Conservation (phyloP, 2,797 vertebrate species). For the Trichosurus vulpecula region DNA sequence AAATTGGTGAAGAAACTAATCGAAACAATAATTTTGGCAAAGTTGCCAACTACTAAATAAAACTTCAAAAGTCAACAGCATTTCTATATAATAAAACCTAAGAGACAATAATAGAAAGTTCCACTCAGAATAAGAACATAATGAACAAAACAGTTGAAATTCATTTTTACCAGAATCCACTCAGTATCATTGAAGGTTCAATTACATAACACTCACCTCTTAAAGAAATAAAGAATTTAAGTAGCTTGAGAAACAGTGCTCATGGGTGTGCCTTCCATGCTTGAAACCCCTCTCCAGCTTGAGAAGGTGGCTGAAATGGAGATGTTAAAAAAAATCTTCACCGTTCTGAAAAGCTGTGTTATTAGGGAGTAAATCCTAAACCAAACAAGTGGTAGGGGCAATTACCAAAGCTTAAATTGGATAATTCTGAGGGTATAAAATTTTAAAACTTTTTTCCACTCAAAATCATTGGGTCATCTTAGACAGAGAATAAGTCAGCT, state of each 20-base stretch:
- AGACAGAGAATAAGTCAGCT: neutral
- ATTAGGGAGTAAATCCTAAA: neutral
- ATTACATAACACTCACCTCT: neutral
- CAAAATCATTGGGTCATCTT: neutral
- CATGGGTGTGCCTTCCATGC: neutral
- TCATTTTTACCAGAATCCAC: neutral
- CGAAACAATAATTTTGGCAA: neutral
- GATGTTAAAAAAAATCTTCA: neutral
- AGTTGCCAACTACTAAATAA: neutral
- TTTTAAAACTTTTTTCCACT: neutral
- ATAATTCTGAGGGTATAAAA: neutral
- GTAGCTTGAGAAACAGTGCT: neutral
- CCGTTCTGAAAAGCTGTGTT: neutral
- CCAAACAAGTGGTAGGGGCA: neutral
- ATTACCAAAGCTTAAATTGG: neutral
- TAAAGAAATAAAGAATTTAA: neutral
- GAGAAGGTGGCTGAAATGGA: neutral
- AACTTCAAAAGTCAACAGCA: neutral
- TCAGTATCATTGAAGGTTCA: neutral
- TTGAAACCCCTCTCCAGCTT: neutral
- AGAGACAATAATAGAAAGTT: neutral
- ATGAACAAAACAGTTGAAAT: neutral
- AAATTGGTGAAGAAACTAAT: neutral
- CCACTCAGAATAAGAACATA: neutral
- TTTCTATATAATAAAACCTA: neutral